Conservation (phyloP, 2,797 vertebrate species). For the Leucoraja ocellata region DNA sequence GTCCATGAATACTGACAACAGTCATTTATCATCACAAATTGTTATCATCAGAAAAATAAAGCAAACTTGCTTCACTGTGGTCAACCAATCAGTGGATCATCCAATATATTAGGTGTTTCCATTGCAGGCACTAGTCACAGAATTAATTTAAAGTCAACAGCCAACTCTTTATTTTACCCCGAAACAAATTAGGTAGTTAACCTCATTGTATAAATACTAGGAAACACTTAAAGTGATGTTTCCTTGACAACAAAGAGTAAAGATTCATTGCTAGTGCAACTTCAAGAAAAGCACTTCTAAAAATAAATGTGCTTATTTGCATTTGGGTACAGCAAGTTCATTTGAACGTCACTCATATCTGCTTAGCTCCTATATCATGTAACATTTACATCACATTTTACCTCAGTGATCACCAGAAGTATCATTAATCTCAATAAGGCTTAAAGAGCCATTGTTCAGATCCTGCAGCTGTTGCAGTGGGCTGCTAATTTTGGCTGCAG, state of each 20-base stretch:
- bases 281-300: not conserved
- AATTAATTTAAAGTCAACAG: not conserved
- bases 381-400: not conserved
- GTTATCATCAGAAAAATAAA: not conserved
- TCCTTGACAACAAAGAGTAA: constrained; percentile 26
- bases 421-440: constrained; percentile 11
- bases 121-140: not conserved
- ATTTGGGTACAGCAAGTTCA: not conserved
- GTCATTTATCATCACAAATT: not conserved
- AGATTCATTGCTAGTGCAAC: constrained; percentile 14
- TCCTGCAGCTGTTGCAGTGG: not conserved
- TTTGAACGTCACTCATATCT: constrained; percentile 20
- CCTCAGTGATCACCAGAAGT: not conserved
- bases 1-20: not conserved
- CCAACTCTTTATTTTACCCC: not conserved
- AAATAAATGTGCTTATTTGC: constrained; percentile 12
- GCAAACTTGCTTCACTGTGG: not conserved
- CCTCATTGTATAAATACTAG: constrained; percentile 13
- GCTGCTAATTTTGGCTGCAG: not conserved
- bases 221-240: constrained; percentile 23
- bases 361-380: not conserved
- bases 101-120: not conserved
- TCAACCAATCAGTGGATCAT: not conserved
- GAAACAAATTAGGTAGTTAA: constrained; percentile 23
- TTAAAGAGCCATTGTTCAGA: not conserved